These are phyloP conservation scores for Colius striatus DNA, from an alignment of 2,113 vertebrate genomes.

Conservation along the genomic window DNA sequence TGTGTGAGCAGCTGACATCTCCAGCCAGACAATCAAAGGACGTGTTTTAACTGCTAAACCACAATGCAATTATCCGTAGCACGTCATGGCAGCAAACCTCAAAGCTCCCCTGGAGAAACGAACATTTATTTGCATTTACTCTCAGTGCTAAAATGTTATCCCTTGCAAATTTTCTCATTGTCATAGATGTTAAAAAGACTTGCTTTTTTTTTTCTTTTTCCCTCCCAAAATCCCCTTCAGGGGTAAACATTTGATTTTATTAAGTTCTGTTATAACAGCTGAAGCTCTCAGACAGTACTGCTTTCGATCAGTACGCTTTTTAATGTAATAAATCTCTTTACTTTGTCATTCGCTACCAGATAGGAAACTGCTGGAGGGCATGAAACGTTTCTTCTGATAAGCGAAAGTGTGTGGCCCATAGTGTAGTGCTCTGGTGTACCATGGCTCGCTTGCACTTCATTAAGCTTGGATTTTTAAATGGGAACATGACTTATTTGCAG, in stretches of 20 bases:
- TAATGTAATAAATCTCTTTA: conserved; percentile 57
- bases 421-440: conserved; percentile 1
- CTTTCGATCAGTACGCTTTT: conserved; percentile 47
- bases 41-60: conserved; percentile 57
- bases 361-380: conserved; percentile 48
- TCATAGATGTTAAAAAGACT: conserved; percentile 21
- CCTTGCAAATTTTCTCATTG: conserved; percentile 45
- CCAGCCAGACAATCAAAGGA: conserved; percentile 62
- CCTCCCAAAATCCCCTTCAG: background rate
- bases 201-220: background rate
- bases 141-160: conserved; percentile 9
- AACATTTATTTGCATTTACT: conserved; percentile 58
- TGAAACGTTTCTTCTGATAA: conserved; percentile 62
- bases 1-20: conserved; percentile 71
- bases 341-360: conserved; percentile 31
- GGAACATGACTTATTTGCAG: conserved; percentile 19
- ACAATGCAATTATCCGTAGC: conserved; percentile 32
- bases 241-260: conserved; percentile 72
- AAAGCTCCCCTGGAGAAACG: conserved; percentile 42
- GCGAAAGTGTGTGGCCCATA: background rate
- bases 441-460: background rate
- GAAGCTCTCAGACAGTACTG: conserved; percentile 11
- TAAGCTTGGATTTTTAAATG: conserved; percentile 21
- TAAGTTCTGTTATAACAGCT: conserved; percentile 48
- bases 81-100: conserved; percentile 13